A percentile compares a stretch with the other conserved stretches of the same genome.
Conservation (phyloP, 1,140 invertebrate genomes). For the honey bee (Apis mellifera) region Amel_HAv3.1 CM009944.2:5177001-5177500, state of each 20-base stretch:
- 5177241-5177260: neutral
- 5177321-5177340: neutral
- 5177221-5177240: neutral
- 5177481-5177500: neutral
- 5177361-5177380: too few relatives aligned
- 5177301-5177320: neutral
- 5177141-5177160: conserved; percentile 23
- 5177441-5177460: fast-evolving
- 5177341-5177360: neutral
- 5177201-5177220: conserved; percentile 8
- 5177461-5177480: neutral
- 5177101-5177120: conserved; percentile 9
- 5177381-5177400: neutral
- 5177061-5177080: conserved; percentile 35
- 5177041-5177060: neutral
- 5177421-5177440: neutral
- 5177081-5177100: conserved; percentile 6
- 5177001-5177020: conserved; percentile 42
- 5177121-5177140: conserved; percentile 20
- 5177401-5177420: neutral
- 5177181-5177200: conserved; percentile 28
- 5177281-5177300: neutral
- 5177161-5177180: neutral
- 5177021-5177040: too few relatives aligned
- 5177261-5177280: neutral